These are phyloP conservation scores for Alentia gelatinosa DNA, from an alignment of 2,888 invertebrate species.

Conservation along the genomic window DNA sequence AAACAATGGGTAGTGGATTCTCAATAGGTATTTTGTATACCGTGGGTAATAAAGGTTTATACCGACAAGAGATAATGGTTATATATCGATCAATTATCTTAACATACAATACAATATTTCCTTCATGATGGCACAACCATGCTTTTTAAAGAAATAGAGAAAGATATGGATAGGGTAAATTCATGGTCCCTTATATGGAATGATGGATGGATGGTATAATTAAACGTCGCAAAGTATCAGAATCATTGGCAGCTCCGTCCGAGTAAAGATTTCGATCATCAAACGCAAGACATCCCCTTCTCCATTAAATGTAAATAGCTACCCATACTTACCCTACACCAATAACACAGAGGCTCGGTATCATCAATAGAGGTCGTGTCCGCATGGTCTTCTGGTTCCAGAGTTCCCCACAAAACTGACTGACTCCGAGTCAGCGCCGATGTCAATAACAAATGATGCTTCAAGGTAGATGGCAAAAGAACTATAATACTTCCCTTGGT, in stretches of 20 bases:
- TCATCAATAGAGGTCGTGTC: not conserved
- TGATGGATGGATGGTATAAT: not conserved
- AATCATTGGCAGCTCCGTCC: not conserved
- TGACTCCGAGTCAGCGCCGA: too few species aligned
- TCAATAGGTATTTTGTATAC: too few species aligned
- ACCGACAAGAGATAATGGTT: too few species aligned
- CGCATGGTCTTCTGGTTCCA: not conserved
- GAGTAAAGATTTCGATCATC: not conserved
- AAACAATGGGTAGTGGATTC: too few species aligned
- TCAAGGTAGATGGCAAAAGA: too few species aligned
- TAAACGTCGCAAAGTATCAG: not conserved
- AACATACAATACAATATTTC: too few species aligned
- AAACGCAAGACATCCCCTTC: not conserved
- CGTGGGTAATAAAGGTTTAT: too few species aligned
- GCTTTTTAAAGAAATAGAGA: not conserved
- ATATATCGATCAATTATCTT: too few species aligned
- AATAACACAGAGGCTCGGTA: not conserved
- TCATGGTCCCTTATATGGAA: not conserved
- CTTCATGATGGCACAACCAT: too few species aligned
- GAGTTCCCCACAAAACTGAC: too few species aligned
- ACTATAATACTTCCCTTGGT: too few species aligned
- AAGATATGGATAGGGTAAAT: not conserved
- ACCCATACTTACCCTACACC: not conserved
- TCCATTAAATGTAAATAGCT: not conserved
- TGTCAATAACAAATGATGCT: too few species aligned